Conservation (phyloP, 2,888 invertebrate genomes). For the Xanthia icteritia region DNA sequence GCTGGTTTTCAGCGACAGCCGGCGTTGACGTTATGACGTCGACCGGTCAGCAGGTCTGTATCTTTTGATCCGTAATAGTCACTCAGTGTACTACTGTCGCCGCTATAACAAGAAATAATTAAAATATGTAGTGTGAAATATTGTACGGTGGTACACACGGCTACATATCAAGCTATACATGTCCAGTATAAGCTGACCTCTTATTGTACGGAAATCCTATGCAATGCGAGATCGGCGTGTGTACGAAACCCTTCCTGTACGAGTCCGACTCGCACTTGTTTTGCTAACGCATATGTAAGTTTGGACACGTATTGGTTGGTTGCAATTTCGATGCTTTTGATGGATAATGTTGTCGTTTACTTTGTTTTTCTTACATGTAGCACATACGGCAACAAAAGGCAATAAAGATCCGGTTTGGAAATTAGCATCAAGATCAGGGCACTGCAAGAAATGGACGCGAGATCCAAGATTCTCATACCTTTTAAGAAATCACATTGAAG, state of each 20-base stretch:
- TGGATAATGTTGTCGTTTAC: conserved; percentile 39
- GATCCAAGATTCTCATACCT: not conserved
- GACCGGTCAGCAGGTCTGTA: no score
- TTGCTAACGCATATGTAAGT: conserved; percentile 5
- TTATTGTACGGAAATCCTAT: no score
- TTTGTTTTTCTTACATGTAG: conserved; percentile 10
- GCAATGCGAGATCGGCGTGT: no score
- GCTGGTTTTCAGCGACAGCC: no score
- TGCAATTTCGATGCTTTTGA: conserved; percentile 29
- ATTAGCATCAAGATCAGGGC: not conserved
- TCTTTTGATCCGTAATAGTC: not conserved
- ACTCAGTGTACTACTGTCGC: not conserved
- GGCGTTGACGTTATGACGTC: no score
- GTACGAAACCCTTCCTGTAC: not conserved
- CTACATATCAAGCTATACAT: no score
- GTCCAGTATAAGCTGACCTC: no score
- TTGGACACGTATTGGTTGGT: conserved; percentile 28
- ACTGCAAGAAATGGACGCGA: not conserved
- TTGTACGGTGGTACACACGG: not conserved
- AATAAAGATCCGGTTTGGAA: conserved; percentile 12
- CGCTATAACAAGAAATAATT: not conserved
- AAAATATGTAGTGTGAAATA: not conserved
- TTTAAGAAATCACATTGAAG: not conserved
- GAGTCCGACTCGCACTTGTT: not conserved
- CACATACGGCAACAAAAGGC: conserved; percentile 13